These are phyloP conservation scores for Antitype chi DNA, from an alignment of 2,888 invertebrate species.

Conservation along the genomic window DNA sequence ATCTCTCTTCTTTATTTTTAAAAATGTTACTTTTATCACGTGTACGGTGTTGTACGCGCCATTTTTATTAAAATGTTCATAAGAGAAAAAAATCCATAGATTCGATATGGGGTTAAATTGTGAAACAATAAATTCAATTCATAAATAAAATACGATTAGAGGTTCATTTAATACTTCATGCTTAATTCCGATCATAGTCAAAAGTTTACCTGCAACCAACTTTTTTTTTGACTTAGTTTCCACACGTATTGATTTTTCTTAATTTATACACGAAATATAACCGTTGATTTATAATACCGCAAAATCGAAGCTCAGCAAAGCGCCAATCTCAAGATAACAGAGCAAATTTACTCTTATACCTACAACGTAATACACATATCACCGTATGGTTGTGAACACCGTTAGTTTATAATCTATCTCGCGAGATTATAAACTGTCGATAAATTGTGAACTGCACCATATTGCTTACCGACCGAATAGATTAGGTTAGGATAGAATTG, in stretches of 20 bases:
- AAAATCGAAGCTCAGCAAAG: neutral
- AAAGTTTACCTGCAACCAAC: neutral
- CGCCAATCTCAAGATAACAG: neutral
- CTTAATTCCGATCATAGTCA: neutral
- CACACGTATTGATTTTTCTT: neutral
- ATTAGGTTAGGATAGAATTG: too few relatives aligned
- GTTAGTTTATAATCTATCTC: too few relatives aligned
- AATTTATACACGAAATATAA: conserved; percentile 6
- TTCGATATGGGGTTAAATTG: too few relatives aligned
- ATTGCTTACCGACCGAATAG: too few relatives aligned
- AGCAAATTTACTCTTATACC: neutral
- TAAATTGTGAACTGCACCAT: too few relatives aligned
- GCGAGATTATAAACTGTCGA: too few relatives aligned
- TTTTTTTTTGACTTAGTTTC: neutral
- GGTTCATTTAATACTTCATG: neutral
- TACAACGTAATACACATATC: neutral
- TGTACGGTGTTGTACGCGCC: neutral
- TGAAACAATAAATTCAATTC: neutral
- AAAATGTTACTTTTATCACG: neutral
- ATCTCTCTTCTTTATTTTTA: neutral
- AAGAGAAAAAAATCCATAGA: accelerated
- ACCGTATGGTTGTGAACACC: too few relatives aligned
- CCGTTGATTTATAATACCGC: neutral
- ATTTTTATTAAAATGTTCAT: neutral
- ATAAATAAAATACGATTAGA: neutral